Base-by-base conservation (phyloP, 2,888 invertebrate genomes). In the Sphinx pinastri region DNA sequence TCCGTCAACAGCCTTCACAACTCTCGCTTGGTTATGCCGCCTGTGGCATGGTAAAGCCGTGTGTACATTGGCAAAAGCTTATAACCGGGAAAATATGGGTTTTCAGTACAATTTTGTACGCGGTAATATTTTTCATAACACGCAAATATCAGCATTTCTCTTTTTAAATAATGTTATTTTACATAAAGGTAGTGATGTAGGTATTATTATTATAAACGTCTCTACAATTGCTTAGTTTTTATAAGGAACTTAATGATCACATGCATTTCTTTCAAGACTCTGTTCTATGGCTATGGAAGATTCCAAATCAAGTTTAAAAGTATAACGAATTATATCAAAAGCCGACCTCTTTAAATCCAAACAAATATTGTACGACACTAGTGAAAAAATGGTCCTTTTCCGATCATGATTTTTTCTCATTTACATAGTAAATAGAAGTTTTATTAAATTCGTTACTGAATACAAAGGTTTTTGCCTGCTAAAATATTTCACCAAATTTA, bases 21-120 rank as follows among this genome's bases (percentile, higher is more conserved):
- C 81, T 84, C 81, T 83, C 80, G 79, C 81, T 83, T 83, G 77
- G 81, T 81, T 83, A 81, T 80, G 79, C 75, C 77, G 77, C 71
- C 72, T 75, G 72, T 78, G 70, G 67, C 70, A 71, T 73, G 72
- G 58, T 80, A 83, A 84, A 74, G 84, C 70, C 49, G 19, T 25
- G 69, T 78, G 73, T 79, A 86, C 63, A 85, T 54, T 75, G 74
- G 55, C 8, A 71, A 71, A 73, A 71, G 55, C 66, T 67, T 69
- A 19, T 7, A 63, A 63, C 13, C 19, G 19, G 49, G 13, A 12
- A 63, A 63, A 49, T 11, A 63, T 60, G 16, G 47, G 12, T 47
- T 16, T 63, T 63, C 49, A 25, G 60, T n/a, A 60, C 1, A 49
- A 8, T 47, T 63, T 47, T 13, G 19, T 19, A 49, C 19, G 47